Conservation (phyloP, 2,113 vertebrate genomes). For the Atractosteus spatula region DNA sequence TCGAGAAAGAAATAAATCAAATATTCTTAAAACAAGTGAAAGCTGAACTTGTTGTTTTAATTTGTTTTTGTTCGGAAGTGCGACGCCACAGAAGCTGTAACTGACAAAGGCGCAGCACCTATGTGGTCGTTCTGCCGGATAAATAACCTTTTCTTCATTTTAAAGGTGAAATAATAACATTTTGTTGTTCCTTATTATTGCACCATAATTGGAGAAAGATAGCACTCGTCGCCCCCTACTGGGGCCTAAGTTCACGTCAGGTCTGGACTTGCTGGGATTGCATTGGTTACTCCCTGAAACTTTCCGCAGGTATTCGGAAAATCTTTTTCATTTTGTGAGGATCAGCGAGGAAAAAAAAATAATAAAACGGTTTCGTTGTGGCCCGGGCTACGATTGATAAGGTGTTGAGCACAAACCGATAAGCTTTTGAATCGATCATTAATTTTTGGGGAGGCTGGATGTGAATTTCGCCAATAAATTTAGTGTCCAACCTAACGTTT, state of each 20-base stretch:
- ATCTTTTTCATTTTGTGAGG: no score
- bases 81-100: slow-evolving; percentile 29
- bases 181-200: slow-evolving; percentile 63
- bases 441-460: no score
- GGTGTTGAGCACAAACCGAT: no score
- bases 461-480: no score
- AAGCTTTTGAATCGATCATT: no score
- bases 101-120: slow-evolving; percentile 17
- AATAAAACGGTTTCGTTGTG: no score
- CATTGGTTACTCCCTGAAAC: slow-evolving; percentile 10
- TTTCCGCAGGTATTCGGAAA: slow-evolving; percentile 31
- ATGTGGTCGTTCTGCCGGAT: slow-evolving; percentile 33
- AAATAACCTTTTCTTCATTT: slow-evolving; percentile 27
- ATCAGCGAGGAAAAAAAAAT: no score
- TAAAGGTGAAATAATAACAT: slow-evolving; percentile 55
- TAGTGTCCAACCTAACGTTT: no score
- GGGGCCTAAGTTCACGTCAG: slow-evolving; percentile 41
- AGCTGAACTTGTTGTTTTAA: slow-evolving; percentile 66
- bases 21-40: slow-evolving; percentile 74
- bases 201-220: slow-evolving; percentile 49
- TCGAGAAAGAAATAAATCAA: slow-evolving; percentile 49
- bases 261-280: slow-evolving; percentile 4
- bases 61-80: slow-evolving; percentile 51
- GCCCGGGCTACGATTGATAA: no score
- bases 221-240: slow-evolving; percentile 55